Evolutionary conservation across 2,113 vertebrate species (phyloP).

Genomic region (Nyctereutes procyonoides): DNA sequence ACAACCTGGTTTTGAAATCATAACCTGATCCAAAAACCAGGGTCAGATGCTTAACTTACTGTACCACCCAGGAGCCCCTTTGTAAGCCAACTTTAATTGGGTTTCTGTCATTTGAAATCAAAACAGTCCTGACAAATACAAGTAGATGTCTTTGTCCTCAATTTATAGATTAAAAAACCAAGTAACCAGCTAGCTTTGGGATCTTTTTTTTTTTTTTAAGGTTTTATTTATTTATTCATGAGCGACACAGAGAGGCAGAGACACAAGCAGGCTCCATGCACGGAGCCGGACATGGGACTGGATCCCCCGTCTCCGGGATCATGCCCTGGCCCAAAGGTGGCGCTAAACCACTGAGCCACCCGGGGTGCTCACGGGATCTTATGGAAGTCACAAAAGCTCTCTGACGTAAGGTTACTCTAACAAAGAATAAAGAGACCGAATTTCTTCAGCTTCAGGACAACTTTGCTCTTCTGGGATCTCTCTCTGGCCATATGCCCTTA

Average conservation of each 20-base stretch:
- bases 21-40: neutral
- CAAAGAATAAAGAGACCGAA: neutral
- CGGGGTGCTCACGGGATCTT: neutral
- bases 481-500: neutral
- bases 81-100: neutral
- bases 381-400: neutral
- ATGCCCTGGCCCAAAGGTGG: too few relatives aligned
- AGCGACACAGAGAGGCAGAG: too few relatives aligned
- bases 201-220: neutral
- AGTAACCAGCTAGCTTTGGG: neutral
- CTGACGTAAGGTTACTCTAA: neutral
- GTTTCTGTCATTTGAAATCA: neutral
- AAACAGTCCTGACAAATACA: neutral
- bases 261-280: too few relatives aligned
- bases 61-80: neutral
- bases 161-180: constrained; percentile 11
- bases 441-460: neutral
- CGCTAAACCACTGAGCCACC: too few relatives aligned
- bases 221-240: too few relatives aligned
- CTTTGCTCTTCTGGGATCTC: neutral
- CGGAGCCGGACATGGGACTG: too few relatives aligned
- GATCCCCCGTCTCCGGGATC: too few relatives aligned
- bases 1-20: neutral
- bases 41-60: neutral
- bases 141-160: neutral